phyloP scores from a whole-genome alignment of 2,888 invertebrate species.

The Perithous albicinctus region DNA sequence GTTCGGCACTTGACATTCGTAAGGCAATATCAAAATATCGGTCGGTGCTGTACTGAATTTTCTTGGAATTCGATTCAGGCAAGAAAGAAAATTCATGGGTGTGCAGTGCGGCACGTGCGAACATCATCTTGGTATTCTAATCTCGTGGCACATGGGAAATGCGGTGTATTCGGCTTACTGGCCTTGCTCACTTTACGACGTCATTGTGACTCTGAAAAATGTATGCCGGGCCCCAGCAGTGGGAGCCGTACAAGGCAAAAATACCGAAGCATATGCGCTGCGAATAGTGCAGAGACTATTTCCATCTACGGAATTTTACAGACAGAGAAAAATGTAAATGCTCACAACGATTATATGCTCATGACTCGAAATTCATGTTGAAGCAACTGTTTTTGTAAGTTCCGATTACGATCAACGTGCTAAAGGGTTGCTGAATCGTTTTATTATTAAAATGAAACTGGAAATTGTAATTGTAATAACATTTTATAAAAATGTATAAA shows the following conservation, averaged over 20 bases:
- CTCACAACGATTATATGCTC: not conserved
- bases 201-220: slow-evolving; percentile 35
- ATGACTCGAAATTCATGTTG: not conserved
- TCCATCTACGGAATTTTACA: not conserved
- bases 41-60: not conserved
- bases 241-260: not conserved
- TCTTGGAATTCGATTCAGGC: not conserved
- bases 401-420: not conserved
- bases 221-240: slow-evolving; percentile 14
- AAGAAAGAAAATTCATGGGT: not conserved
- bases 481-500: no score
- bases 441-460: not conserved
- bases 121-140: slow-evolving; percentile 41
- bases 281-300: slow-evolving; percentile 18
- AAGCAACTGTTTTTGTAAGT: not conserved
- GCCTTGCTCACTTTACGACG: slow-evolving; percentile 35
- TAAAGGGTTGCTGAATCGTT: not conserved
- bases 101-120: not conserved
- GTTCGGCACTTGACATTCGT: not conserved
- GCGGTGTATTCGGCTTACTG: slow-evolving; percentile 27
- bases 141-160: slow-evolving; percentile 27
- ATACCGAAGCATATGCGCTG: slow-evolving; percentile 8
- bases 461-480: no score
- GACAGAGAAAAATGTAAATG: not conserved
- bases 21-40: slow-evolving; percentile 12